phyloP scores from a whole-genome alignment of 2,888 invertebrate species.

The Amphipoea oculea region DNA sequence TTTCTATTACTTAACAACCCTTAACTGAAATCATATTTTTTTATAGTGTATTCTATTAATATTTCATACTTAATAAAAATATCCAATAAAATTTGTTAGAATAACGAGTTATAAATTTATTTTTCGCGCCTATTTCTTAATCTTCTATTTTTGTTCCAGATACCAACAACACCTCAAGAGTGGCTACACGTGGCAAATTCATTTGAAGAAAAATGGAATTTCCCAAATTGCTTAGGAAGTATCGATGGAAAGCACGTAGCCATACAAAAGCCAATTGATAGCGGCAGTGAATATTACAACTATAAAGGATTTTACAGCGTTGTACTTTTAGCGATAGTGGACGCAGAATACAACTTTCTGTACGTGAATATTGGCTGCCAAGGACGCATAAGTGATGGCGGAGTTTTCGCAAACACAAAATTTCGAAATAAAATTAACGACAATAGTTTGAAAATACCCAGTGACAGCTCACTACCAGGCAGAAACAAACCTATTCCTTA shows the following conservation, averaged over 20 bases:
- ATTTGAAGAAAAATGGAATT: constrained; percentile 30
- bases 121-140: too few species aligned
- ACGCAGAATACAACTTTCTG: constrained; percentile 56
- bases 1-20: too few species aligned
- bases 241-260: constrained; percentile 40
- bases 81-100: too few species aligned
- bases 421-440: constrained; percentile 47
- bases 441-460: constrained; percentile 50
- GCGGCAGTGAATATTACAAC: constrained; percentile 53
- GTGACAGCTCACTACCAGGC: constrained; percentile 43
- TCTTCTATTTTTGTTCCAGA: constrained; percentile 32
- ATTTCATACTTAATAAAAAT: too few species aligned
- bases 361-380: constrained; percentile 60
- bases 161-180: constrained; percentile 55
- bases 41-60: too few species aligned
- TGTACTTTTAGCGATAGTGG: constrained; percentile 52
- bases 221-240: constrained; percentile 48
- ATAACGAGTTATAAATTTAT: too few species aligned
- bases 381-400: constrained; percentile 64
- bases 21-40: too few species aligned
- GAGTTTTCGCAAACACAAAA: constrained; percentile 57
- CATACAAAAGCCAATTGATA: constrained; percentile 29
- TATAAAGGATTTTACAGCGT: constrained; percentile 57
- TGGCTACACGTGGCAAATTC: constrained; percentile 50
- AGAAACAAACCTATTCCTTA: constrained; percentile 57